Conservation (phyloP, 2,888 invertebrate genomes). For the Teleogryllus oceanicus region DNA sequence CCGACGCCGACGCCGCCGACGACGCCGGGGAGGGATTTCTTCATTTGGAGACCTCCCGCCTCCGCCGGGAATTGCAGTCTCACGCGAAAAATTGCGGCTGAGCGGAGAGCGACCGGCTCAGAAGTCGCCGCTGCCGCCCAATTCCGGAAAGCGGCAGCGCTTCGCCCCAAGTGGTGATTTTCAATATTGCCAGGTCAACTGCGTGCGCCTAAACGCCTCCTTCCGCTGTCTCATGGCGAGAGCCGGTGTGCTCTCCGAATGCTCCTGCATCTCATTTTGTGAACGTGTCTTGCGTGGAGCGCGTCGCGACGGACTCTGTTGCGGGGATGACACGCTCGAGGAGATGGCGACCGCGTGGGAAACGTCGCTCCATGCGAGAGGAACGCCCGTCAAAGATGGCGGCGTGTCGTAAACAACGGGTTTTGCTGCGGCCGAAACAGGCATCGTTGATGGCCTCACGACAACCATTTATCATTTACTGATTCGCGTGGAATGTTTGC, state of each 20-base stretch:
- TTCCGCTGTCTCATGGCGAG: background rate
- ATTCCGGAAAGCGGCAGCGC: background rate
- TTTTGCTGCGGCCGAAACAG: no score
- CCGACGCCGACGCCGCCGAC: background rate
- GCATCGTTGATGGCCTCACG: no score
- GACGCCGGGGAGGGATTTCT: background rate
- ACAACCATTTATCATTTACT: no score
- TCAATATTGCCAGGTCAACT: background rate
- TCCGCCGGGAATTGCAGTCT: background rate
- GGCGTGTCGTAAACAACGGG: no score
- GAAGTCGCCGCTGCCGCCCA: background rate
- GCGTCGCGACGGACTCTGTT: no score
- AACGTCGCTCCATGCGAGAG: no score
- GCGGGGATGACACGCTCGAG: no score
- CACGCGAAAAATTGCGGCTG: background rate
- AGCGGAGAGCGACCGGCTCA: background rate
- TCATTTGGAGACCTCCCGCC: background rate
- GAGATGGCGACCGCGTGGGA: no score
- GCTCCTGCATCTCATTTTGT: background rate
- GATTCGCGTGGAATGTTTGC: no score
- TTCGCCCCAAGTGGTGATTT: background rate
- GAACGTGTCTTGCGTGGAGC: no score
- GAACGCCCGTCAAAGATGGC: no score
- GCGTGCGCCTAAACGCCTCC: constrained; percentile 1
- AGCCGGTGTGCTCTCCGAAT: background rate